Percentiles rank a stretch among this genome's conserved stretches.
phyloP scores from a whole-genome alignment of 1,140 invertebrate genomes.

The Epicauta chinensis region DNA sequence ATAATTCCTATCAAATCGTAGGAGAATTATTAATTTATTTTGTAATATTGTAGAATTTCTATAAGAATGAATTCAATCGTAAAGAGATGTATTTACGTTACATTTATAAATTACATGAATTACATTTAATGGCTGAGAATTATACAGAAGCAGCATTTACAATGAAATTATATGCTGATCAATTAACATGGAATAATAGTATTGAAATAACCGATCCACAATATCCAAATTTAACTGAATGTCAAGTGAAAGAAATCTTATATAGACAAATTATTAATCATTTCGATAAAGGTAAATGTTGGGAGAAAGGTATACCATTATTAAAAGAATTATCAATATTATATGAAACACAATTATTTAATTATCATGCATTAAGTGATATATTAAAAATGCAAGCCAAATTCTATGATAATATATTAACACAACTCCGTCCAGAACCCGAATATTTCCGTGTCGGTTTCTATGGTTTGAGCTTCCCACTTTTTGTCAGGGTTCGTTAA shows the following conservation, averaged over 20 bases:
- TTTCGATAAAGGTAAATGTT: constrained; percentile 93
- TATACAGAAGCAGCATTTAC: constrained; percentile 95
- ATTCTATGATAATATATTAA: constrained; percentile 88
- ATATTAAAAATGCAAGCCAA: constrained; percentile 79
- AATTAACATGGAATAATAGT: constrained; percentile 79
- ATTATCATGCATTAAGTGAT: constrained; percentile 82
- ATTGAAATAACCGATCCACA: constrained; percentile 55
- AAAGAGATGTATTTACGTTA: constrained; percentile 96
- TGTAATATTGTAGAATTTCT: constrained; percentile 75
- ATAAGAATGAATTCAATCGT: constrained; percentile 91
- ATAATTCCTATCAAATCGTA: constrained; percentile 25
- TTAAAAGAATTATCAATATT: constrained; percentile 86
- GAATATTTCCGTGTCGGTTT: constrained; percentile 97
- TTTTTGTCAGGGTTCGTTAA: constrained; percentile 83
- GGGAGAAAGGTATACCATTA: constrained; percentile 92
- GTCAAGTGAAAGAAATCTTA: constrained; percentile 88
- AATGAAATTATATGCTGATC: constrained; percentile 87
- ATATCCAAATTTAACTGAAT: constrained; percentile 70
- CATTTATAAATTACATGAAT: constrained; percentile 92
- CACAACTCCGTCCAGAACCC: constrained; percentile 79
- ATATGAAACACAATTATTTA: constrained; percentile 84
- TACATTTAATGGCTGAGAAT: constrained; percentile 90
- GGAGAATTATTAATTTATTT: constrained; percentile 4
- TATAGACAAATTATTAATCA: constrained; percentile 90
- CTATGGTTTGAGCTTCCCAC: constrained; percentile 88